Base-by-base conservation (phyloP, 2,888 invertebrate genomes). In the Cerceris rybyensis region DNA sequence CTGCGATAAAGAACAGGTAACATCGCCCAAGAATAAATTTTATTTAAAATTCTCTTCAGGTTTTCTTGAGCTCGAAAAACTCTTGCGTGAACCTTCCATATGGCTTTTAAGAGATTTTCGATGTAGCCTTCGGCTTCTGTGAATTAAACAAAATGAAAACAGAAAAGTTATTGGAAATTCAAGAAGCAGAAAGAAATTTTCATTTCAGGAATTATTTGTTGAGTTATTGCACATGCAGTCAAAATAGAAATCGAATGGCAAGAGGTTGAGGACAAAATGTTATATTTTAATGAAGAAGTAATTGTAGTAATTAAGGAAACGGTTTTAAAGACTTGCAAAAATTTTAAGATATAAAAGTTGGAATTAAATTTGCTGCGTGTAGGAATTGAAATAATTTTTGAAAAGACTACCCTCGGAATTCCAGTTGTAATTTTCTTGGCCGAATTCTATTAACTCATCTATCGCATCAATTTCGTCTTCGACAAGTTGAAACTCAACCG, bases 401-500 rank as follows among this genome's bases (percentile, higher is more conserved):
- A 17, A 67, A 52, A 69, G 28, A 55, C 8, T 93, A 97, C 98
- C 96, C 87, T 96, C 95, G 73, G 95, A 95, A 81, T 95, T 95
- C 98, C 98, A 98, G 68, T 95, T 96, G 58, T 97, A 94, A 42
- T 94, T 93, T 46, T 93, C 93, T 69, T 96, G 95, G 0, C 97
- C 96, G 8, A 95, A 93, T 60, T 95, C 93, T 75, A 98, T 93
- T 66, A 95, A 93, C 0, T 92, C 87, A 90, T 98, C 97, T 67
- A 98, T 96, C n/a, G 94, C 94, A 1, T 94, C 93, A 77, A 98
- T 94, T 92, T 98, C 97, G 67, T 95, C 94, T 84, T 95, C 94
- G 70, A 98, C 95, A 50, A 98, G 94, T 17, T 95, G 94, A 75
- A 95, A 96, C 92, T 98, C 98, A 0, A 96, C 96, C 68, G 94